Evolutionary conservation across 1,140 invertebrate genomes (phyloP).

Genomic region (Heliothis subflexa): DNA sequence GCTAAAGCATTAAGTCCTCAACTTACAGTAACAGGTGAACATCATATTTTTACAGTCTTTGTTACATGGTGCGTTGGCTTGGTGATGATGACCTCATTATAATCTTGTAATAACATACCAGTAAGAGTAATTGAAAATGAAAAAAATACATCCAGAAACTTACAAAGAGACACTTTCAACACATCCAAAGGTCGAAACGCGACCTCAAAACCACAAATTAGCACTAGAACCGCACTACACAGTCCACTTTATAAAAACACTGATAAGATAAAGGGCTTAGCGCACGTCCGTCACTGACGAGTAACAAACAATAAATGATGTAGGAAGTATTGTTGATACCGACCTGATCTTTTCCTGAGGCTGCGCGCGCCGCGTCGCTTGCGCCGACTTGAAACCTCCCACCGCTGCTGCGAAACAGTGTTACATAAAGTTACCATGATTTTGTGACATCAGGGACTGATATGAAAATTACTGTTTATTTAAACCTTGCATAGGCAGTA

Average conservation of each 20-base stretch:
- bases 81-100: neutral
- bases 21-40: too few relatives aligned
- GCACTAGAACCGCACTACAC: conserved; percentile 45
- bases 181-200: conserved; percentile 58
- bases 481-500: neutral
- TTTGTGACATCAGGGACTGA: conserved; percentile 28
- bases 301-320: conserved; percentile 65
- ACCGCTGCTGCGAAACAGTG: conserved; percentile 73
- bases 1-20: too few relatives aligned
- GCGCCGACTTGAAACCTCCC: conserved; percentile 70
- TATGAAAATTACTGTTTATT: conserved; percentile 1
- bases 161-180: conserved; percentile 54
- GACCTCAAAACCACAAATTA: conserved; percentile 47
- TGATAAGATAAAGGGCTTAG: conserved; percentile 37
- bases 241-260: conserved; percentile 23
- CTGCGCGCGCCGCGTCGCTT: conserved; percentile 63
- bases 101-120: neutral
- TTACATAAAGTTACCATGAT: conserved; percentile 69
- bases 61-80: too few relatives aligned
- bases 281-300: conserved; percentile 58
- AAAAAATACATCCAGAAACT: conserved; percentile 35
- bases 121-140: neutral
- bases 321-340: conserved; percentile 69
- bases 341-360: conserved; percentile 80
- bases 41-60: too few relatives aligned